Percentiles rank a stretch among this genome's conserved stretches.
phyloP scores from a whole-genome alignment of 2,113 vertebrate species.

The Anolis sagrei region DNA sequence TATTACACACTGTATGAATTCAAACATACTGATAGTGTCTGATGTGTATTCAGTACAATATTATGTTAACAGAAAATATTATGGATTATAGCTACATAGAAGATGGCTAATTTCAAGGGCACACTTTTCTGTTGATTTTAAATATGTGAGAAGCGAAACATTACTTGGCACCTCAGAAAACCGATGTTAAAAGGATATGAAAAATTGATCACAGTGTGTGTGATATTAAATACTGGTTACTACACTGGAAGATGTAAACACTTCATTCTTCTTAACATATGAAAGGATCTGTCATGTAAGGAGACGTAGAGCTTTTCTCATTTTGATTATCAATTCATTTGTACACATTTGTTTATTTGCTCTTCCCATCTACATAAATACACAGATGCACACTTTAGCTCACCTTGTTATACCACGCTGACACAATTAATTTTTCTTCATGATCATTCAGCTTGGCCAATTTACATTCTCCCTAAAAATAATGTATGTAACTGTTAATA shows the following conservation, averaged over 20 bases:
- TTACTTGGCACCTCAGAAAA: too few species aligned
- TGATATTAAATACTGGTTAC: not conserved
- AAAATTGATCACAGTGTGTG: too few species aligned
- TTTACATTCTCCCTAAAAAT: constrained; percentile 87
- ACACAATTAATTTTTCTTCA: constrained; percentile 96
- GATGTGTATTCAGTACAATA: not conserved
- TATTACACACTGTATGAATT: not conserved
- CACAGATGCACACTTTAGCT: constrained; percentile 35
- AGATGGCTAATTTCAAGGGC: not conserved
- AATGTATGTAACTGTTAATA: not conserved
- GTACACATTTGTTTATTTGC: not conserved
- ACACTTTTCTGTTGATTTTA: not conserved
- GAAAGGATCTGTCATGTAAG: not conserved
- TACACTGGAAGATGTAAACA: not conserved
- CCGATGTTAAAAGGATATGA: not conserved
- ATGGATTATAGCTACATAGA: not conserved
- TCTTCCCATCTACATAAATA: not conserved
- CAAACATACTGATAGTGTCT: not conserved
- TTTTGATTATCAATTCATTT: not conserved
- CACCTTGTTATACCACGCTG: constrained; percentile 98
- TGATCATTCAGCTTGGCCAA: constrained; percentile 90
- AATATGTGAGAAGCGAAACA: not conserved
- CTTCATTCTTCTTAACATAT: not conserved
- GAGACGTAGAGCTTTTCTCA: not conserved
- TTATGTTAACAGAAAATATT: not conserved